phyloP scores from a whole-genome alignment of 2,113 vertebrate genomes.

The Vicugna pacos region DNA sequence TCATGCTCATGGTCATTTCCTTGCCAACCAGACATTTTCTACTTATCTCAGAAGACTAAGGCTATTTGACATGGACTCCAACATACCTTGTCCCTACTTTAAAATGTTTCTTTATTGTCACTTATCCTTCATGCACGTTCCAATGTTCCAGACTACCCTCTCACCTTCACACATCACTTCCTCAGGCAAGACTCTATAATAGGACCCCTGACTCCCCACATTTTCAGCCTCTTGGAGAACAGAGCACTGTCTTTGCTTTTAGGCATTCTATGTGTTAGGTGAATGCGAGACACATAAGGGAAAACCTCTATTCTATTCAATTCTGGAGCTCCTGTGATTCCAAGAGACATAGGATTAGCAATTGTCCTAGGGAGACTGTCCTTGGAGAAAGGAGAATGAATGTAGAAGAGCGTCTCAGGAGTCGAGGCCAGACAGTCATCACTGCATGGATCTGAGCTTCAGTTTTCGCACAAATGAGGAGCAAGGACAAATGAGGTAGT shows the following conservation, averaged over 20 bases:
- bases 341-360: not conserved
- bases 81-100: not conserved
- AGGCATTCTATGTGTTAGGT: not conserved
- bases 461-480: conserved; percentile 21
- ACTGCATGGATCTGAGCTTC: not conserved
- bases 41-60: not conserved
- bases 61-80: not conserved
- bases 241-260: not conserved
- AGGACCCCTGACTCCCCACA: not conserved
- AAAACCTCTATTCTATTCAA: not conserved
- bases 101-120: not conserved
- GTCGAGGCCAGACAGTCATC: not conserved
- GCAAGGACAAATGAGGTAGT: not conserved
- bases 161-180: not conserved
- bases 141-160: not conserved
- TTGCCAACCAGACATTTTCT: not conserved
- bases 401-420: not conserved
- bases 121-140: not conserved
- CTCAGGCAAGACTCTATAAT: not conserved
- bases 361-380: not conserved
- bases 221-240: not conserved
- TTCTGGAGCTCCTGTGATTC: not conserved
- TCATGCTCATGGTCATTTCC: not conserved
- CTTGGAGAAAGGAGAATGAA: not conserved
- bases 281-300: not conserved